These are phyloP conservation scores for Chloropsis cyanopogon DNA, from an alignment of 2,113 vertebrate species.

Conservation along the genomic window DNA sequence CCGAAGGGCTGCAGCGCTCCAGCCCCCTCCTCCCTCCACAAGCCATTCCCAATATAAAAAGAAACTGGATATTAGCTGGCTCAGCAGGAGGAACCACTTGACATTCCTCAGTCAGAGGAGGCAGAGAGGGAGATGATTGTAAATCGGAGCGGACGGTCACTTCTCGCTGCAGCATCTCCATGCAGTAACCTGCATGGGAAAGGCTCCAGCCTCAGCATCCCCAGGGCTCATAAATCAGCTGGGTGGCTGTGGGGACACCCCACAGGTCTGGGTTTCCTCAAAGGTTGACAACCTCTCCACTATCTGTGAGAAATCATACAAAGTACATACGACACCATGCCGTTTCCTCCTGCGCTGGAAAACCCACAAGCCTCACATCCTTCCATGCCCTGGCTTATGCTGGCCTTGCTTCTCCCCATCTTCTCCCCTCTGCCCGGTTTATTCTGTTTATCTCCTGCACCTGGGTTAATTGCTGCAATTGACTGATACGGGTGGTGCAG, in stretches of 20 bases:
- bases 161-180: accelerated
- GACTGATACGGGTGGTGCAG: not conserved
- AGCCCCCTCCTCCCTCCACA: not conserved
- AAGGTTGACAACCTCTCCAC: not conserved
- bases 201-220: not conserved
- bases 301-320: not conserved
- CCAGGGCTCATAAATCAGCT: not conserved
- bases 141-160: not conserved
- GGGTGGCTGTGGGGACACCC: not conserved
- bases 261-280: not conserved
- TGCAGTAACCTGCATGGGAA: not conserved
- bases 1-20: not conserved
- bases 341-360: not conserved
- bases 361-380: not conserved
- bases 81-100: slow-evolving; percentile 43
- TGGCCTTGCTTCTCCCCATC: not conserved
- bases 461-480: slow-evolving; percentile 49
- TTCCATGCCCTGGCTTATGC: not conserved
- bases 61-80: slow-evolving; percentile 7
- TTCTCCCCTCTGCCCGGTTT: not conserved
- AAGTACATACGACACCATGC: accelerated
- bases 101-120: slow-evolving; percentile 11
- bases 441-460: slow-evolving; percentile 39
- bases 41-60: not conserved
- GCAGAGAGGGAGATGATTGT: not conserved